These are phyloP conservation scores for Gymnocephalus cernua DNA, from an alignment of 2,113 vertebrate genomes.

Conservation along the genomic window DNA sequence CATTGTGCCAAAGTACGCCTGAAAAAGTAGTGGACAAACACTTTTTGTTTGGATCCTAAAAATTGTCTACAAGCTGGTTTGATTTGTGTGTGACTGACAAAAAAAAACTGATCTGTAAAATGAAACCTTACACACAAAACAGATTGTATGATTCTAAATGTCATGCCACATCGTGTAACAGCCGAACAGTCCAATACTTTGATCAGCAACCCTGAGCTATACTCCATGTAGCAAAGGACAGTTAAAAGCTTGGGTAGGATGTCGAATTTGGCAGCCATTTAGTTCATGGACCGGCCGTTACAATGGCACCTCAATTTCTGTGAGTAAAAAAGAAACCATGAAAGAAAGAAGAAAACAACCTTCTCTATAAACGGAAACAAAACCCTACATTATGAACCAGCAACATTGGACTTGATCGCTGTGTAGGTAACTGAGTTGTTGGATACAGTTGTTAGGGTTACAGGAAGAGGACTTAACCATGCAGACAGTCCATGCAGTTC, in stretches of 20 bases:
- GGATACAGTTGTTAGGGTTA: constrained; percentile 54
- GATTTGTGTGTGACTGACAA: not conserved
- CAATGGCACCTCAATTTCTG: not conserved
- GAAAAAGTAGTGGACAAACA: too few species aligned
- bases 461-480: constrained; percentile 75
- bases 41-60: not conserved
- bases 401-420: not conserved
- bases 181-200: not conserved
- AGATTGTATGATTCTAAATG: not conserved
- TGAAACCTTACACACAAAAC: not conserved
- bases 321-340: not conserved
- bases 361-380: not conserved
- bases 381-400: not conserved
- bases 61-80: not conserved
- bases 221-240: not conserved
- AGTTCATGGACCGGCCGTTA: not conserved
- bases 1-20: too few species aligned
- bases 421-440: constrained; percentile 22
- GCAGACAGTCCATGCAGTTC: constrained; percentile 91
- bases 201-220: not conserved
- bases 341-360: not conserved
- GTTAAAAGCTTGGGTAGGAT: not conserved
- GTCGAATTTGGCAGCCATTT: not conserved
- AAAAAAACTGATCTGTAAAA: not conserved
- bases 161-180: not conserved